Evolutionary conservation across 2,113 vertebrate genomes (phyloP), one percentile per base, ranked within the genome.

Genomic region (Tyrannus savana): DNA sequence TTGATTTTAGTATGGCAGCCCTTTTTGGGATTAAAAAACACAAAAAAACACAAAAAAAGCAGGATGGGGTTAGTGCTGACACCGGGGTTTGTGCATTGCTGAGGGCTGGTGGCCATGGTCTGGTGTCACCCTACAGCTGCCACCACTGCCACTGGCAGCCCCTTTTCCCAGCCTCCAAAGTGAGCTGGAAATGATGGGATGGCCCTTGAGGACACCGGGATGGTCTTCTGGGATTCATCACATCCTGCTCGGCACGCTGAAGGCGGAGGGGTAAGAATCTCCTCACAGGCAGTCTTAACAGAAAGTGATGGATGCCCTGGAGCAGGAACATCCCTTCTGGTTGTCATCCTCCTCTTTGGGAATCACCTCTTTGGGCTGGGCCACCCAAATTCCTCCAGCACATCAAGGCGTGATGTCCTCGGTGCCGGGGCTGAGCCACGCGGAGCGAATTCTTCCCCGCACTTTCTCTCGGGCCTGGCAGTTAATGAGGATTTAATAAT

Each of bases 171-270:
- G n/a, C 52, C 15, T 60, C 44, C 23, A 44, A 27, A 21, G 11
- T 2, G 50, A 31, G 21, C 39, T 88, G 59, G 74, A 30, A 66
- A 33, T 16, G 19, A 16, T 0, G 1, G 62, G 46, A 37, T 1
- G 3, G 16, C 4, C 4, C 11, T 2, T 1, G 1, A 55, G 71
- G 49, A 12, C 21, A 28, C 6, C 10, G 14, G 35, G 39, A 31
- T 68, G 53, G 14, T 47, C 17, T 50, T 8, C 37, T 37, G 58
- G 14, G 35, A 12, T 47, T 7, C 35, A 4, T 30, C 60, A 10
- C 37, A 6, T 19, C 79, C 55, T 18, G 0, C 14, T 17, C 62
- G 35, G 24, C 56, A 14, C 13, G 3, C 9, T 17, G 52, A 14
- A 12, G 78, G n/a, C 39, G 6, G 47, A 12, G 10, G 47, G 28